Conservation (phyloP, 2,888 invertebrate genomes). For the Erebia epiphron region DNA sequence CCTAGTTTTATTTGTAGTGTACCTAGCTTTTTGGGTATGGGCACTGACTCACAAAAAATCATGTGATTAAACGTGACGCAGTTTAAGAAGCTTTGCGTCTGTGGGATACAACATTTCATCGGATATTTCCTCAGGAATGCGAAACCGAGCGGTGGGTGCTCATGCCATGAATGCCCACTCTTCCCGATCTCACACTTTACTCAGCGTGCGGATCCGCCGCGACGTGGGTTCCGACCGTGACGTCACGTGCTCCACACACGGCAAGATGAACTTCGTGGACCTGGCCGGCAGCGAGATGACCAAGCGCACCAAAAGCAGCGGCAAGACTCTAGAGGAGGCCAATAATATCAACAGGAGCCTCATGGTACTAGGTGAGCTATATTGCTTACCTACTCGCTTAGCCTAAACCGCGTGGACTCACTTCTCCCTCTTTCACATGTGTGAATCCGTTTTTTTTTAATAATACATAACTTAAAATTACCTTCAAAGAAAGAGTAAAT, state of each 20-base stretch:
- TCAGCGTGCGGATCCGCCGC: conserved; percentile 94
- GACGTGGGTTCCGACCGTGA: conserved; percentile 92
- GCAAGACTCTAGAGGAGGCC: conserved; percentile 94
- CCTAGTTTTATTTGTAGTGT: too few relatives aligned
- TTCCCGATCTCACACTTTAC: conserved; percentile 94
- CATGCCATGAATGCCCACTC: conserved; percentile 98
- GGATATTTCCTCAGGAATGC: conserved; percentile 85
- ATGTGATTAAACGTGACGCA: too few relatives aligned
- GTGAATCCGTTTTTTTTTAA: too few relatives aligned
- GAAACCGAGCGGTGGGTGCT: conserved; percentile 93
- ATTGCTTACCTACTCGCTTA: background rate
- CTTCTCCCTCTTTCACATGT: too few relatives aligned
- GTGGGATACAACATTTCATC: background rate
- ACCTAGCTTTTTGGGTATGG: too few relatives aligned
- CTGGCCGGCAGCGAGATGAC: conserved; percentile 98
- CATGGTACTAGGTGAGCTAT: conserved; percentile 91
- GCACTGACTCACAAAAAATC: too few relatives aligned
- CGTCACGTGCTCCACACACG: conserved; percentile 94
- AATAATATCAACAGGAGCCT: conserved; percentile 98
- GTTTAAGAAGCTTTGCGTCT: background rate
- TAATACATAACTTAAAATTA: too few relatives aligned
- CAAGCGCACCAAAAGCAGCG: conserved; percentile 93
- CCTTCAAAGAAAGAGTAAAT: too few relatives aligned
- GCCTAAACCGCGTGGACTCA: too few relatives aligned
- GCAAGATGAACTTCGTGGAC: conserved; percentile 98